Evolutionary conservation across 1,140 invertebrate species (phyloP).

Genomic region (Apis laboriosa): DNA sequence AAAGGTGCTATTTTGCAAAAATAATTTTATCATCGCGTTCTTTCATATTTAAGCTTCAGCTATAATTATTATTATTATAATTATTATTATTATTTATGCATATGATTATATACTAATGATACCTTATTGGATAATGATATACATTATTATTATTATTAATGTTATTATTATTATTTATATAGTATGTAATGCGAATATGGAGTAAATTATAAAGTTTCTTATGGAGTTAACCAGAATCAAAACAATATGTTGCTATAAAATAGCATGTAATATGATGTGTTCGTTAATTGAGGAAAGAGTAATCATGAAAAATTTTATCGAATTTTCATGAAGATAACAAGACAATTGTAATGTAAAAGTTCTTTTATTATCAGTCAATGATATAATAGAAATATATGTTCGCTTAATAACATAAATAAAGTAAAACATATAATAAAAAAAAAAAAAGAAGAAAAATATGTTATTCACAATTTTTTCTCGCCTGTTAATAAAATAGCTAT

Average conservation of each 20-base stretch:
- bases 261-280: conserved; percentile 1
- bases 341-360: conserved; percentile 13
- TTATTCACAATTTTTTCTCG: neutral
- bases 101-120: conserved; percentile 47
- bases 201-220: conserved; percentile 6
- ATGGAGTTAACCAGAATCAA: conserved; percentile 4
- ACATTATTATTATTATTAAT: conserved; percentile 49
- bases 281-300: conserved; percentile 18
- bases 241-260: neutral
- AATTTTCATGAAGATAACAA: conserved; percentile 44
- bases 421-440: neutral
- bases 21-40: conserved; percentile 48
- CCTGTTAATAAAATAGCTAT: neutral
- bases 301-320: conserved; percentile 35
- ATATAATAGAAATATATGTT: conserved; percentile 1
- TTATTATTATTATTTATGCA: conserved; percentile 33
- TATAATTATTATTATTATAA: conserved; percentile 30
- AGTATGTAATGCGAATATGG: neutral
- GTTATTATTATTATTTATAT: conserved; percentile 40
- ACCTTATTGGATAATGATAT: conserved; percentile 24
- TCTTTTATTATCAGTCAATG: conserved; percentile 14
- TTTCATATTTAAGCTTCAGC: conserved; percentile 40
- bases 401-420: neutral
- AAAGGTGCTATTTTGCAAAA: conserved; percentile 63
- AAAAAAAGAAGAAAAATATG: neutral